These are phyloP conservation scores for Leucozona laternaria DNA, from an alignment of 2,888 invertebrate genomes.

Conservation along the genomic window DNA sequence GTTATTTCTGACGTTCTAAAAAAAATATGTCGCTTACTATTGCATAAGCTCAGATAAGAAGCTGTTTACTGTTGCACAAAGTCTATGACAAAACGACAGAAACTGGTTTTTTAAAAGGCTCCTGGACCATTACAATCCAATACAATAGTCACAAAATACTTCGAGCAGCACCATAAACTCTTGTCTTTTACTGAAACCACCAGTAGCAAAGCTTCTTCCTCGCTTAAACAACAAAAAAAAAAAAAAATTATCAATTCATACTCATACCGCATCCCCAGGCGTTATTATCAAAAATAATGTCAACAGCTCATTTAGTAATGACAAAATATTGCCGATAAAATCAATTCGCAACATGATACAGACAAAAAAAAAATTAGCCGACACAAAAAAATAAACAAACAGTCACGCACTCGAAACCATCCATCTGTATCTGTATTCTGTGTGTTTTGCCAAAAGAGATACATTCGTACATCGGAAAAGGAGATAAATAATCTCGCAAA, in stretches of 20 bases:
- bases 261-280: constrained; percentile 13
- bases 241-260: constrained; percentile 22
- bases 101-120: too few species aligned
- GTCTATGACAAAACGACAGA: too few species aligned
- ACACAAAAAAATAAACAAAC: constrained; percentile 1
- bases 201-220: not conserved
- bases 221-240: not conserved
- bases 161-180: not conserved
- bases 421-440: constrained; percentile 1
- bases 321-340: constrained; percentile 64
- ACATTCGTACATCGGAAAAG: constrained; percentile 37
- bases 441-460: constrained; percentile 22
- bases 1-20: too few species aligned
- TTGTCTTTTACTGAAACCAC: not conserved
- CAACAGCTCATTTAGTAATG: constrained; percentile 65
- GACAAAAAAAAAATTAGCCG: not conserved
- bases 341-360: constrained; percentile 64
- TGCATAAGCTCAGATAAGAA: too few species aligned
- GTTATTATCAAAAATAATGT: constrained; percentile 27
- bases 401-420: constrained; percentile 23
- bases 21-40: too few species aligned
- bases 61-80: too few species aligned
- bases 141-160: too few species aligned
- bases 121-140: too few species aligned
- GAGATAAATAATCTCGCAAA: constrained; percentile 66